Percentiles rank a stretch among this genome's conserved stretches.
These are phyloP conservation scores for Galleria mellonella DNA, from an alignment of 1,140 invertebrate genomes.

Conservation along the genomic window DNA sequence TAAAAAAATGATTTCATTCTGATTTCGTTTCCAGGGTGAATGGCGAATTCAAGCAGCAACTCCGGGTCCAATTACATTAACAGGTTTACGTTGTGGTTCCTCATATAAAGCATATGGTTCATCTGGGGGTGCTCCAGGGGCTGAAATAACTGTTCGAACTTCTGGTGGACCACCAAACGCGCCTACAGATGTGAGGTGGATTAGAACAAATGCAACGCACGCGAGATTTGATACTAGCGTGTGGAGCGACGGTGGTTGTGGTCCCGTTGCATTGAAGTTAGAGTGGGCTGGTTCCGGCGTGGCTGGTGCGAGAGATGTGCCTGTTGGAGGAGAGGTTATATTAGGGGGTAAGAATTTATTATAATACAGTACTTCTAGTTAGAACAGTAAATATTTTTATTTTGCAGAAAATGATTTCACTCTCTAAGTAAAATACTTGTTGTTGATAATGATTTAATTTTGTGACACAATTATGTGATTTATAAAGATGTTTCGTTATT, in stretches of 20 bases:
- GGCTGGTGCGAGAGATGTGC: constrained; percentile 53
- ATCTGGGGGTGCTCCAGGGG: constrained; percentile 54
- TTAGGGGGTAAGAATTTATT: constrained; percentile 39
- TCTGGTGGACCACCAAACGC: constrained; percentile 57
- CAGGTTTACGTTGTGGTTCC: constrained; percentile 55
- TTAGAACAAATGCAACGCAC: constrained; percentile 59
- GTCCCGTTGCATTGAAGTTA: constrained; percentile 56
- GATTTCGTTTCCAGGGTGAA: constrained; percentile 37
- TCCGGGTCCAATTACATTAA: constrained; percentile 46
- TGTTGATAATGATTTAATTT: no score
- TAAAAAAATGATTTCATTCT: not conserved
- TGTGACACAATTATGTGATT: no score
- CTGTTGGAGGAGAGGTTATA: constrained; percentile 60
- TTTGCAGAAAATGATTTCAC: not conserved
- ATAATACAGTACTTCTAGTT: not conserved
- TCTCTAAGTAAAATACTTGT: no score
- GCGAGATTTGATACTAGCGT: constrained; percentile 56
- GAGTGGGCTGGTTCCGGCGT: constrained; percentile 60
- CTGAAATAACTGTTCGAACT: constrained; percentile 55
- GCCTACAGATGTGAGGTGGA: constrained; percentile 63
- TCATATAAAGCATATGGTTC: constrained; percentile 58
- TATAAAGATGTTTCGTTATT: no score
- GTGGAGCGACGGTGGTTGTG: constrained; percentile 67
- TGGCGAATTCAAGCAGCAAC: constrained; percentile 54
- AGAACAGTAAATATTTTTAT: no score